Evolutionary conservation across 2,113 vertebrate species (phyloP).

Genomic region (Balaeniceps rex): DNA sequence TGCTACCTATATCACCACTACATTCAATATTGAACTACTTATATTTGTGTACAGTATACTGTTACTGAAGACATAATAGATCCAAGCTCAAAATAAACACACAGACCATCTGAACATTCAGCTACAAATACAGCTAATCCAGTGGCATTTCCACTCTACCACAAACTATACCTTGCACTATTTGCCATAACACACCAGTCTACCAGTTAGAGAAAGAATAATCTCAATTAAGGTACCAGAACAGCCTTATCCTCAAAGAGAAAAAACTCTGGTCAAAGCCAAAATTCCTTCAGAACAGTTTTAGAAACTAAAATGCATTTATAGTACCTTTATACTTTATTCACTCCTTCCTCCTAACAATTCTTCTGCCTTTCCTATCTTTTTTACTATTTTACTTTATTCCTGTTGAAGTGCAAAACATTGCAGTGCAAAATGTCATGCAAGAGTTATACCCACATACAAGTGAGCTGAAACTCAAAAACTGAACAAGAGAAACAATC

Average conservation of each 20-base stretch:
- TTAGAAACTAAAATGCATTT: background rate
- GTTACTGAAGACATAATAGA: background rate
- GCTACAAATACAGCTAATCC: background rate
- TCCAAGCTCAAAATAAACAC: background rate
- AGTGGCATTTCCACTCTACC: background rate
- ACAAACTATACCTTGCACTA: background rate
- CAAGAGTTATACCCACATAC: background rate
- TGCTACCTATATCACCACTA: background rate
- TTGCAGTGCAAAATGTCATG: background rate
- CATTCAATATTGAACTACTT: background rate
- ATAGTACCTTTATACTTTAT: background rate
- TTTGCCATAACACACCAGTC: background rate
- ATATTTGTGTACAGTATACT: background rate
- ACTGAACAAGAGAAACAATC: background rate
- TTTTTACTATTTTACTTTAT: background rate
- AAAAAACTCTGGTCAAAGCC: background rate
- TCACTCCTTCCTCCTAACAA: background rate
- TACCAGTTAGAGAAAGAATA: background rate
- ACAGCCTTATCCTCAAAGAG: background rate
- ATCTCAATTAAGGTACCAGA: background rate
- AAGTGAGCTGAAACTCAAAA: background rate
- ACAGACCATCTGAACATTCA: background rate
- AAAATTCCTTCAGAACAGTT: background rate
- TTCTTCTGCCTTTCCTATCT: background rate
- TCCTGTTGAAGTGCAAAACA: background rate